Conservation (phyloP, 2,888 invertebrate genomes). For the Eupithecia pulchellata region DNA sequence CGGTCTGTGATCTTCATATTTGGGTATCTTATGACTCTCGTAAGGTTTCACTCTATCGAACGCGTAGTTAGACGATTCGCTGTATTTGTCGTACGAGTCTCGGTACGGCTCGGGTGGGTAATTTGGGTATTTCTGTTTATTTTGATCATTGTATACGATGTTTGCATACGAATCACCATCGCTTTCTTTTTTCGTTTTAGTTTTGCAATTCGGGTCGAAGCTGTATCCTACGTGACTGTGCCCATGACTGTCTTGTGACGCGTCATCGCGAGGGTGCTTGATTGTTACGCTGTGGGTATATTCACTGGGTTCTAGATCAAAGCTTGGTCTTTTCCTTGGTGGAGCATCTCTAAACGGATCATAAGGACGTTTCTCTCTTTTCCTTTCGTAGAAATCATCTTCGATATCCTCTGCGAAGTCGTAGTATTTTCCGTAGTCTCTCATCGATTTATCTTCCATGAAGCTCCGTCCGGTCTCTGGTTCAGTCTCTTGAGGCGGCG, state of each 20-base stretch:
- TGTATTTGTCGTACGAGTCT: slow-evolving; percentile 68
- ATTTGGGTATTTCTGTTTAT: slow-evolving; percentile 63
- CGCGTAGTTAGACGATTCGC: slow-evolving; percentile 64
- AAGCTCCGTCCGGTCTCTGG: slow-evolving; percentile 49
- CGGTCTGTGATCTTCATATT: slow-evolving; percentile 63
- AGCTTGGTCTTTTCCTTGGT: slow-evolving; percentile 61
- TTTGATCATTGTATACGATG: slow-evolving; percentile 61
- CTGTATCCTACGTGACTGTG: slow-evolving; percentile 71
- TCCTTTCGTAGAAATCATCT: slow-evolving; percentile 63
- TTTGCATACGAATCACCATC: slow-evolving; percentile 60
- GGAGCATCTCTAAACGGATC: slow-evolving; percentile 64
- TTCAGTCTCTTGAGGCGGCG: slow-evolving; percentile 33
- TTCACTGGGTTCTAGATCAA: slow-evolving; percentile 72
- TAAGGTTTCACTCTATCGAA: slow-evolving; percentile 68
- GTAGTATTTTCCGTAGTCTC: slow-evolving; percentile 71
- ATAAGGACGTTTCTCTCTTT: slow-evolving; percentile 61
- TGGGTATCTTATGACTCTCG: slow-evolving; percentile 61
- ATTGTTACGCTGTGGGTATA: slow-evolving; percentile 74
- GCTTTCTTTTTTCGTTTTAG: slow-evolving; percentile 69
- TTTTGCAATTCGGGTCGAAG: slow-evolving; percentile 75
- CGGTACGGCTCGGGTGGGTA: slow-evolving; percentile 59
- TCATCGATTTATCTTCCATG: slow-evolving; percentile 67
- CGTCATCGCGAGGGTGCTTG: slow-evolving; percentile 71
- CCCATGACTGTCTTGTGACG: slow-evolving; percentile 58
- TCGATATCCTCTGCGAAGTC: slow-evolving; percentile 70